Evolutionary conservation across 2,113 vertebrate species (phyloP), one percentile per base, ranked within the genome.

Genomic region (Ophiodon elongatus): DNA sequence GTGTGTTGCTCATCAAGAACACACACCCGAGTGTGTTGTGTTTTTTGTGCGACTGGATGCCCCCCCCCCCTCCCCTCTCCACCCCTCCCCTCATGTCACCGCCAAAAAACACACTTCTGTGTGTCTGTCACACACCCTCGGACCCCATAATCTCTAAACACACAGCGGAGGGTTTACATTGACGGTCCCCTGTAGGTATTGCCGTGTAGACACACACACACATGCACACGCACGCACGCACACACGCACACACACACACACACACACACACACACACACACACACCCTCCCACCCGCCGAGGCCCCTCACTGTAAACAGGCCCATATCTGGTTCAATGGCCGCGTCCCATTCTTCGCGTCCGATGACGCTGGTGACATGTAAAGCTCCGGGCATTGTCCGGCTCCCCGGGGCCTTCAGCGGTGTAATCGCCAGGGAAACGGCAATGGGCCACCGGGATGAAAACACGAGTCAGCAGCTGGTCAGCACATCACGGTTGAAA

Each of bases 381-480:
- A 93, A 95, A 94, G 91, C 94, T 90, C 82, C 70, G 59, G 88
- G 82, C 83, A 95, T 95, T 95, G 94, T 95, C 88, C 89, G 23
- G 79, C 76, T 86, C 73, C 54, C 84, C 85, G 83, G 68, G 64
- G 82, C 88, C 93, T 95, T 92, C 85, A 88, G 92, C 88, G 76
- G 84, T 90, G 82, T 86, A 92, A 92, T 94, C 93, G 69, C 83
- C 89, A 80, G 91, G 89, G 82, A 92, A 93, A 92, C 86, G 85
- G 84, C 89, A 90, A 80, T 47, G 84, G 92, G 88, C 92, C 83
- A 85, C 88, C 7, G 69, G 76, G 84, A 87, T 88, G 91, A 95
- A 95, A 94, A 88, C 91, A 91, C 80, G 89, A 69, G 95, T 97
- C 97, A 98, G 97, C 97, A 97, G 90, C 96, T 96, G 95, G 95